Evolutionary conservation across 2,797 vertebrate genomes (phyloP), one percentile per base, ranked within the genome.

Genomic region (Peromyscus nudipes): DNA sequence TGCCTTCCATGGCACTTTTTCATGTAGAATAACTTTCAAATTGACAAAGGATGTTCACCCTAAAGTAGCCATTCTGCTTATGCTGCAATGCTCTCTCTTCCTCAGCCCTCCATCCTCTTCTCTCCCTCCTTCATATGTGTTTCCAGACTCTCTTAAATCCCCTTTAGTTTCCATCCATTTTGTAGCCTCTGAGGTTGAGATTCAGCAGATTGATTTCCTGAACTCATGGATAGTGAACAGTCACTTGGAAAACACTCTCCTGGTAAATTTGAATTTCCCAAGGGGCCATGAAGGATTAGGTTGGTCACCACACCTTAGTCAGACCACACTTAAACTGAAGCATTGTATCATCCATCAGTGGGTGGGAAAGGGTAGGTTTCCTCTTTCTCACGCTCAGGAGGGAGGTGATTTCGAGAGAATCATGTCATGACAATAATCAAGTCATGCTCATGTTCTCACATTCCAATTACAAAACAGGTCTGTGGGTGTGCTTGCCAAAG

Each of bases 241-340:
- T 34, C 80, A 6, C 52, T 77, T 64, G 25, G 13, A 92, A 80
- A 92, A 67, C 25, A 92, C 29, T 65, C 2, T 75, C 3, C 4
- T 69, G 27, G 13, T 62, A 82, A 94, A 95, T 89, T 40, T 89
- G 92, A 92, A 62, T 37, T n/a, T 76, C 31, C 37, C 40, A 64
- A 6, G 40, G 25, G 55, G 6, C 2, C 5, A 55, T 40, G 13
- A 76, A 46, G n/a, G 1, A 29, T 85, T 94, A 62, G 57, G 13
- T 57, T 37, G 76, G 52, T 89, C 19, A 60, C 10, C 4, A 5
- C 40, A 21, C 6, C 37, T 65, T 92, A 31, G 57, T 16, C 2
- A 57, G 6, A n/a, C 11, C 23, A 55, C 11, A 17, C 3, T 62
- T 23, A 21, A 73, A 34, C 25, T 55, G 43, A 34, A 13, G 11